These are phyloP conservation scores for Druon quercuslanigerum DNA, from an alignment of 1,140 invertebrate genomes.

Conservation along the genomic window DNA sequence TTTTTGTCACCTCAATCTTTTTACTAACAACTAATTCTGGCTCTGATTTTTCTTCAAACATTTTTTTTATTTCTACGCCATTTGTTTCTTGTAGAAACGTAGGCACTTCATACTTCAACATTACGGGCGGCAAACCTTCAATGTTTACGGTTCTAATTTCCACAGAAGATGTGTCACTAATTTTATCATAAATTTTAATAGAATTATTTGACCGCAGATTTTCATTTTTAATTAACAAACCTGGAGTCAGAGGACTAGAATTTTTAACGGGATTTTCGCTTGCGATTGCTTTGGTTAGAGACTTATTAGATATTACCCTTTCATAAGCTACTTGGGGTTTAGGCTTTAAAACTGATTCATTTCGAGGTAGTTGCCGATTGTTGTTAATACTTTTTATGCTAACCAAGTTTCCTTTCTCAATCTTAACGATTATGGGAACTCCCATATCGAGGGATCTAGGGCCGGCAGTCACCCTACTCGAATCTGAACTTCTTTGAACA, in stretches of 20 bases:
- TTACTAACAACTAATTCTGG: not conserved
- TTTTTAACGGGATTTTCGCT: not conserved
- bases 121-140: slow-evolving; percentile 45
- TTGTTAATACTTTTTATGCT: not conserved
- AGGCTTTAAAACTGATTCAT: not conserved
- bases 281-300: not conserved
- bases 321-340: too few relatives aligned
- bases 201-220: not conserved
- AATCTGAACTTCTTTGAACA: not conserved
- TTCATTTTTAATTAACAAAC: not conserved
- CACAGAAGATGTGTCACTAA: not conserved
- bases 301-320: not conserved
- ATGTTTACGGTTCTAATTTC: slow-evolving; percentile 3
- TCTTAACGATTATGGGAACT: not conserved
- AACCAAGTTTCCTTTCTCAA: not conserved
- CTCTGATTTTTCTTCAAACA: not conserved
- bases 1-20: not conserved
- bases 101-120: slow-evolving; percentile 35
- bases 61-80: not conserved
- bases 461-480: not conserved
- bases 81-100: not conserved
- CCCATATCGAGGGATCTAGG: not conserved
- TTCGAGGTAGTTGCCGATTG: not conserved
- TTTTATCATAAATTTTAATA: not conserved
- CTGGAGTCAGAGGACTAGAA: not conserved